Base-by-base conservation (phyloP, 2,888 invertebrate genomes). In the Cryptus viduatorius region DNA sequence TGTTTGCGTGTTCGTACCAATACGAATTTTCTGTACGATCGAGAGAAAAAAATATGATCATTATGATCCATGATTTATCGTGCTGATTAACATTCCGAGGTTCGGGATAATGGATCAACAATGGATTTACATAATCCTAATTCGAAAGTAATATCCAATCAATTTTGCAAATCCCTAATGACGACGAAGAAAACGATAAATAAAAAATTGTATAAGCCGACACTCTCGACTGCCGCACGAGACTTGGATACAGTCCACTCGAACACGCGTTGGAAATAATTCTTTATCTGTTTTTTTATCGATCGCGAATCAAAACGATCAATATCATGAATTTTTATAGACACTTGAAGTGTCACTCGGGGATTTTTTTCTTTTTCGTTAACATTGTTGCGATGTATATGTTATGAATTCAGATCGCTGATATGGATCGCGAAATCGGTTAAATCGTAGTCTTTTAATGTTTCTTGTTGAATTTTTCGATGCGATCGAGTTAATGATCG, bases 1-100 rank as follows among this genome's bases (percentile, higher is more conserved):
- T 91, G 71, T 93, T 93, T 0, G 95, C 96, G 78, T 95, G 90
- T 0, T 88, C 88, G 16, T 90, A 91, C 95, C 96, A 96, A 90
- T 93, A 94, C 19, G 42, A 59, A 37, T 79, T 85, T n/a, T 83
- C 88, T 88, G 67, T 14, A 53, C 53, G 65, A n/a, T 3, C 8
- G 14, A 29, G 7, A 71, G 14, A 37, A 50, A 71, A 65, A 29
- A 19, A 64, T 24, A 69, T 69, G 12, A 50, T 31, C 10, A 8
- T 69, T 8, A 69, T n/a, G 1, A 1, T 24, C n/a, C 3, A n/a
- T 44, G 2, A 53, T 10, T 31, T 8, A 53, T 71, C 53, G 16
- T 8, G 37, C 5, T 7, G 37, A 7, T 37, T 37, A 37, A 37
- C 8, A 37, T 37, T 4, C 37, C 37, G 4, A 1, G 24, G 24